phyloP scores from a whole-genome alignment of 1,140 invertebrate genomes.

The Archivesica marissinica region DNA sequence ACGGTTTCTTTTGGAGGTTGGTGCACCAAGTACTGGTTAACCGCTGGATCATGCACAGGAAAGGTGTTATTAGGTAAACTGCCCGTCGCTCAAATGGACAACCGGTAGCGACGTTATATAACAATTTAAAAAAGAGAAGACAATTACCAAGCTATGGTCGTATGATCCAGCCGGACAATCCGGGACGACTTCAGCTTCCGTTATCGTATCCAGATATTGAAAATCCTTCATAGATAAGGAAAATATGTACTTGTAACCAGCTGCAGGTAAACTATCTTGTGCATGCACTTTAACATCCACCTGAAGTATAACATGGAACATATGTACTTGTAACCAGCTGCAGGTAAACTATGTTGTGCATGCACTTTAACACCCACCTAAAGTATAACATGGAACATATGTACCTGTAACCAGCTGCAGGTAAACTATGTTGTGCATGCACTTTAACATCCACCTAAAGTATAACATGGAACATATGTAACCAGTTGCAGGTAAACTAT shows the following conservation, averaged over 20 bases:
- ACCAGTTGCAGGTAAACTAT: no score
- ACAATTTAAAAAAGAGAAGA: background rate
- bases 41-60: background rate
- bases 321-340: background rate
- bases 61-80: background rate
- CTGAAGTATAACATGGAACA: background rate
- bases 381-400: background rate
- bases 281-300: background rate
- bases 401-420: background rate
- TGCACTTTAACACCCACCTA: background rate
- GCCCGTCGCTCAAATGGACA: background rate
- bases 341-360: background rate
- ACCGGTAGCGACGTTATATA: background rate
- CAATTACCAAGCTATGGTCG: background rate
- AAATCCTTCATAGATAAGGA: background rate
- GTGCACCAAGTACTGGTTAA: background rate
- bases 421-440: background rate
- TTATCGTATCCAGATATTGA: background rate
- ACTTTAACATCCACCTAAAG: no score
- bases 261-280: background rate
- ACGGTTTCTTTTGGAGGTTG: no score
- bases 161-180: background rate
- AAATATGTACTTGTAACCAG: background rate
- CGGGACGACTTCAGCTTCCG: background rate
- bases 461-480: no score